Evolutionary conservation across 2,113 vertebrate genomes (phyloP), one percentile per base, ranked within the genome.

Genomic region (Cavia porcellus): DNA sequence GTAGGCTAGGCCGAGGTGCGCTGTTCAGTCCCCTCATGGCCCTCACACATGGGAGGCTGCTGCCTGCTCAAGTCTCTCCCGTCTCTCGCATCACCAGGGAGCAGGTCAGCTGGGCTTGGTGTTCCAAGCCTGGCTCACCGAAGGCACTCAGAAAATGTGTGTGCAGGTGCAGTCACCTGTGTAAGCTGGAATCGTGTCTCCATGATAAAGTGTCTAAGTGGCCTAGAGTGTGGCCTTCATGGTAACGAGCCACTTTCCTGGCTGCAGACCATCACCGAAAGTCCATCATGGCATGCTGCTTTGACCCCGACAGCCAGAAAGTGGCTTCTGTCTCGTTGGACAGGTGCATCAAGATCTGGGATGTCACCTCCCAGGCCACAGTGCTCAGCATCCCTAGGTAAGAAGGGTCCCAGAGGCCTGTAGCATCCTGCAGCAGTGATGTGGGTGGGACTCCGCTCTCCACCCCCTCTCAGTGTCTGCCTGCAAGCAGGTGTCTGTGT

Each of bases 291-390:
- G 97, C 97, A 0, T 99, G 99, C 75, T 98, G 98, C 62, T 99
- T 99, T 87, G 98, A 99, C 95, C 98, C 99, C 1, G 97, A 98
- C 83, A 98, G 97, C 88, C 98, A 97, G 89, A 98, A 94, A 61
- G 97, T 99, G 89, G 98, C 98, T 92, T 99, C 99, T 0, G 98
- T 99, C 24, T 99, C 99, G 0, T 90, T 98, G 0, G 99, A 99
- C 97, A 98, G 96, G 62, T 97, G 84, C 35, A 88, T 99, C 96
- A 99, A 99, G 97, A 98, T 99, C 72, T 99, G 99, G 98, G 99
- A 99, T 92, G 47, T 98, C 57, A 64, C 83, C 47, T 97, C 98
- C 32, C 94, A 70, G 79, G 96, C 98, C 61, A 98, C 98, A 0
- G 98, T 99, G 13, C 66, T 99, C 95, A 97, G 97, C 72, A 98